phyloP scores from a whole-genome alignment of 2,113 vertebrate genomes.

The Eulacestoma nigropectus region DNA sequence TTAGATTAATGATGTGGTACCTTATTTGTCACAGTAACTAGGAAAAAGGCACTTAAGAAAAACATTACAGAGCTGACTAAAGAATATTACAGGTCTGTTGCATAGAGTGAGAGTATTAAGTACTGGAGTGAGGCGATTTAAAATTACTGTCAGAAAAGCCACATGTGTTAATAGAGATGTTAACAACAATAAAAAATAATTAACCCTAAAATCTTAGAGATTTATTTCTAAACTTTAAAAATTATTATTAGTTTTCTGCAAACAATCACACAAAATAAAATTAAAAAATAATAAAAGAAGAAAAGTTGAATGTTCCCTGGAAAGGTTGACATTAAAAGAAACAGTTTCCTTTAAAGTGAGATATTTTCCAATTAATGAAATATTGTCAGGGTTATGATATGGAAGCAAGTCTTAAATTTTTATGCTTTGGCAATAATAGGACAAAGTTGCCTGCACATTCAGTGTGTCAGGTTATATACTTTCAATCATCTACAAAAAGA shows the following conservation, averaged over 20 bases:
- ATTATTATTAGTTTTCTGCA: conserved; percentile 1
- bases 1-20: neutral
- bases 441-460: conserved; percentile 8
- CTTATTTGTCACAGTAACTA: neutral
- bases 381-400: neutral
- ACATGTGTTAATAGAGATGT: neutral
- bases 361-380: neutral
- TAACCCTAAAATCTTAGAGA: neutral
- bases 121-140: neutral
- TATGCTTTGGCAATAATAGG: neutral
- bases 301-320: neutral
- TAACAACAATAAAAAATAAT: neutral
- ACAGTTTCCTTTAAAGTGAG: neutral
- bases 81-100: neutral
- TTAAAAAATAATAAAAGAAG: neutral
- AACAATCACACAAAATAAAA: neutral
- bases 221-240: neutral
- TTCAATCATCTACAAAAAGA: neutral
- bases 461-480: conserved; percentile 6
- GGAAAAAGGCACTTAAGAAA: conserved; percentile 5
- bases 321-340: neutral
- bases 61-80: neutral
- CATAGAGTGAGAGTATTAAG: neutral
- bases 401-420: neutral
- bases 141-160: neutral